Percentiles rank a stretch among this genome's conserved stretches.
phyloP scores from a whole-genome alignment of 2,797 vertebrate genomes.

The Acomys russatus region DNA sequence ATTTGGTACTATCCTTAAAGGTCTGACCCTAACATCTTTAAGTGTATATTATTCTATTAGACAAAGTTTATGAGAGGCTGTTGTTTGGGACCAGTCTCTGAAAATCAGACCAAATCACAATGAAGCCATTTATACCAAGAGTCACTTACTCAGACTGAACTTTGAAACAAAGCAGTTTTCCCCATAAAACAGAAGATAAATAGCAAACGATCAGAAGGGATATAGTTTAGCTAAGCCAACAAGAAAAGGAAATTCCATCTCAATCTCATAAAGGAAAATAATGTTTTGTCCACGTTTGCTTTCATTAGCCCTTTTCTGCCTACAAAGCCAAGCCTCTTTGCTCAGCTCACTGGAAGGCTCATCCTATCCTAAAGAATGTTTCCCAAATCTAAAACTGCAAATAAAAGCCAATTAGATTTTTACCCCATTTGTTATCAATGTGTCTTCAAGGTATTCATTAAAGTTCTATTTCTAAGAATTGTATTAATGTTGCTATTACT shows the following conservation, averaged over 20 bases:
- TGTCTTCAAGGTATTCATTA: constrained; percentile 10
- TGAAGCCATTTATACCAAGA: background rate
- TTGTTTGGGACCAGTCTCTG: background rate
- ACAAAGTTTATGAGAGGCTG: background rate
- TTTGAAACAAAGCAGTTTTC: constrained; percentile 9
- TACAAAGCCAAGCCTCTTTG: background rate
- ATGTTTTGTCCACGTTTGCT: background rate
- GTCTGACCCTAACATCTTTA: background rate
- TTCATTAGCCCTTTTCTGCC: background rate
- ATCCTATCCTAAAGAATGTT: background rate
- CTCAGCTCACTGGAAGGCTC: background rate
- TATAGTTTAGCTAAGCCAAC: background rate
- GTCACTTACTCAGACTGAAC: background rate
- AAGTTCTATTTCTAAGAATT: constrained; percentile 30
- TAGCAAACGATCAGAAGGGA: background rate
- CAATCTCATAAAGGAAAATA: background rate
- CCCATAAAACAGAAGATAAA: background rate
- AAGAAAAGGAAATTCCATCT: constrained; percentile 3
- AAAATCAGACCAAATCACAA: constrained; percentile 2
- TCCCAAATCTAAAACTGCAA: background rate
- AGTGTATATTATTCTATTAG: background rate
- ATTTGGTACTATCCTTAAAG: background rate
- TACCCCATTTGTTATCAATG: background rate
- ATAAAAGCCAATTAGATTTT: constrained; percentile 14
- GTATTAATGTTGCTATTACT: background rate